Base-by-base conservation (phyloP, 2,888 invertebrate species). In the Polyommatus iphigenia region DNA sequence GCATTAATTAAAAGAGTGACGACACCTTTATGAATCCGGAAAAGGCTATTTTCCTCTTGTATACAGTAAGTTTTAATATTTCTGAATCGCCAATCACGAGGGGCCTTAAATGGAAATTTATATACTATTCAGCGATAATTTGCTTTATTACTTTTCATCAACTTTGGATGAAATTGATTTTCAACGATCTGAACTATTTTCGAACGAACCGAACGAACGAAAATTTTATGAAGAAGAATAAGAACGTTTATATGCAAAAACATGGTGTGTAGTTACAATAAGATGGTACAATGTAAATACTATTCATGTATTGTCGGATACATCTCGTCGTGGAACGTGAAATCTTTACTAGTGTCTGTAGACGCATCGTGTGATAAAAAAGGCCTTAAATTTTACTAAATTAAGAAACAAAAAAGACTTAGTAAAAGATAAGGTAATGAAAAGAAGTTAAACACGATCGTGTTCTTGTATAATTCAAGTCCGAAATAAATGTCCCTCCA, bases 1-100 rank as follows among this genome's bases (percentile, higher is more conserved):
- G 62, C 29, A 67, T 67, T 18, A 67, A 67, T 67, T 67, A 67
- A 67, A 67, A 67, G 67, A 67, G 15, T 67, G 67, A 29, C 24
- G 67, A 67, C 67, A 67, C 67, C 62, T 67, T 67, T 67, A 24
- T 24, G 24, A 13, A 59, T 20, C 20, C 29, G 24, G 24, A 67
- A 59, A 20, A 24, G 20, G 24, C 20, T 24, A 20, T 20, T 24
- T 10, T 20, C 10, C 62, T 62, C 67, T 67, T 67, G 67, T 67
- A 29, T 13, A 24, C 24, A 13, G 62, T 24, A 59, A 59, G 62
- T 62, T 24, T 67, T 67, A 29, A 67, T 67, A 32, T 32, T 29
- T 67, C 24, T 2, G 29, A 67, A 67, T 67, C 29, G 29, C 29
- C 67, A 67, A 67, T 67, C 29, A 18, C 62, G 29, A 67, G 24